Percentiles rank a stretch among this genome's conserved stretches.
Conservation (phyloP, 2,888 invertebrate species). For the Allygus modestus region DNA sequence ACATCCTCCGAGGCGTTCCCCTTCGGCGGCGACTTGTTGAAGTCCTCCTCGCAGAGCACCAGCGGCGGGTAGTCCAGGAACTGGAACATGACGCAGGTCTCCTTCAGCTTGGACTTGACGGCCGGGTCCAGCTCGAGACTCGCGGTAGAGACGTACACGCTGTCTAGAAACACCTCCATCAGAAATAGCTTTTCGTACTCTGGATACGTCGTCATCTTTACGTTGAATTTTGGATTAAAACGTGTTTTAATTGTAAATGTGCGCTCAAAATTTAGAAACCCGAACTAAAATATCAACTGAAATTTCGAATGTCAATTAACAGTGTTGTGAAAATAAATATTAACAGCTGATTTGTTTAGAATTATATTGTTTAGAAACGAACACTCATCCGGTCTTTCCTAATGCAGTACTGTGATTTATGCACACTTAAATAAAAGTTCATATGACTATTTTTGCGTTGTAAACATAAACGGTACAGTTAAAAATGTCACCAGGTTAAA, state of each 20-base stretch:
- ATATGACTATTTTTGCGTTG: no score
- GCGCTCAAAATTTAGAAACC: no score
- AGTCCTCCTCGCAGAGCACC: slow-evolving; percentile 67
- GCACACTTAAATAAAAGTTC: no score
- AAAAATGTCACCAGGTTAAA: no score
- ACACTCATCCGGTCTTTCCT: no score
- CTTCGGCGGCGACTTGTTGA: slow-evolving; percentile 53
- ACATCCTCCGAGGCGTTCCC: slow-evolving; percentile 13
- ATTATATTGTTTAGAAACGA: no score
- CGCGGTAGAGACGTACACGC: slow-evolving; percentile 63
- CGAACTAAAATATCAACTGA: background rate
- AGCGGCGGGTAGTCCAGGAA: slow-evolving; percentile 67
- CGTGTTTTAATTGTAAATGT: background rate
- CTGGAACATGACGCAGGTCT: slow-evolving; percentile 66
- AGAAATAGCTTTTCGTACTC: slow-evolving; percentile 67
- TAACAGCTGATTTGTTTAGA: background rate
- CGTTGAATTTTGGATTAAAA: background rate
- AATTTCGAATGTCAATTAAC: background rate
- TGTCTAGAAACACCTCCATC: slow-evolving; percentile 68
- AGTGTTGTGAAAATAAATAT: background rate
- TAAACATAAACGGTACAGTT: no score
- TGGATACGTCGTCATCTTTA: slow-evolving; percentile 3
- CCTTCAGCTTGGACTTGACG: slow-evolving; percentile 60
- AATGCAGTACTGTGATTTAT: no score
- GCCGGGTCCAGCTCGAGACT: slow-evolving; percentile 58